A percentile compares a stretch with the other conserved stretches of the same genome.
Evolutionary conservation across 2,888 invertebrate species (phyloP).

Genomic region (Scotopteryx bipunctaria): DNA sequence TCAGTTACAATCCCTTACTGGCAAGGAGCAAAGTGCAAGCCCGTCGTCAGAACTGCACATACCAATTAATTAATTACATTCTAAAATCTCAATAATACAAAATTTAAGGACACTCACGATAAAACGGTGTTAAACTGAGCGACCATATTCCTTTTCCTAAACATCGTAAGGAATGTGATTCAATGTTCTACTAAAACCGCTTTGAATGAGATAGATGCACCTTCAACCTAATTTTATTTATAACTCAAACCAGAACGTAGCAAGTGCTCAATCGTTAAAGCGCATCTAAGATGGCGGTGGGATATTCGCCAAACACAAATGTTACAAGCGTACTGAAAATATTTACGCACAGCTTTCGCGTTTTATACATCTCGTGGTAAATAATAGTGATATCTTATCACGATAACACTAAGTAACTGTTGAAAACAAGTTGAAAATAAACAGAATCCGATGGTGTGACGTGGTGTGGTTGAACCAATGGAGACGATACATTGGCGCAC

Average conservation of each 20-base stretch:
- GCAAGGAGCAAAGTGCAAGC: conserved; percentile 5
- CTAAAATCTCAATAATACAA: background rate
- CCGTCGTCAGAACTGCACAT: conserved; percentile 3
- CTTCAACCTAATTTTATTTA: conserved; percentile 45
- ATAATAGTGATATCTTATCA: conserved; percentile 58
- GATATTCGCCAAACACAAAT: conserved; percentile 33
- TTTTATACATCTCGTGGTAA: conserved; percentile 57
- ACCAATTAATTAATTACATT: background rate
- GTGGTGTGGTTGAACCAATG: conserved; percentile 65
- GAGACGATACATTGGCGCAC: conserved; percentile 54
- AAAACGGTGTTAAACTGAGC: conserved; percentile 63
- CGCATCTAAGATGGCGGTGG: conserved; percentile 40
- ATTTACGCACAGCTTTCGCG: conserved; percentile 39
- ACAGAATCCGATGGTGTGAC: conserved; percentile 51
- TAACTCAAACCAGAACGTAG: conserved; percentile 36
- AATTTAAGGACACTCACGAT: conserved; percentile 56
- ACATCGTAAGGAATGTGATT: conserved; percentile 50
- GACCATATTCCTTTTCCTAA: conserved; percentile 67
- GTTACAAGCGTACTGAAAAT: conserved; percentile 48
- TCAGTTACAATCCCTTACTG: background rate
- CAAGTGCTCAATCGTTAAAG: conserved; percentile 24
- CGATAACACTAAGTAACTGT: conserved; percentile 56
- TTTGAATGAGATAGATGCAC: conserved; percentile 32
- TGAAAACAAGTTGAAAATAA: conserved; percentile 66
- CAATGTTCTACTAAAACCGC: conserved; percentile 21